A percentile compares a stretch with the other conserved stretches of the same genome.
These are phyloP conservation scores for Apocrypta bakeri DNA, from an alignment of 1,140 invertebrate genomes.

Conservation along the genomic window DNA sequence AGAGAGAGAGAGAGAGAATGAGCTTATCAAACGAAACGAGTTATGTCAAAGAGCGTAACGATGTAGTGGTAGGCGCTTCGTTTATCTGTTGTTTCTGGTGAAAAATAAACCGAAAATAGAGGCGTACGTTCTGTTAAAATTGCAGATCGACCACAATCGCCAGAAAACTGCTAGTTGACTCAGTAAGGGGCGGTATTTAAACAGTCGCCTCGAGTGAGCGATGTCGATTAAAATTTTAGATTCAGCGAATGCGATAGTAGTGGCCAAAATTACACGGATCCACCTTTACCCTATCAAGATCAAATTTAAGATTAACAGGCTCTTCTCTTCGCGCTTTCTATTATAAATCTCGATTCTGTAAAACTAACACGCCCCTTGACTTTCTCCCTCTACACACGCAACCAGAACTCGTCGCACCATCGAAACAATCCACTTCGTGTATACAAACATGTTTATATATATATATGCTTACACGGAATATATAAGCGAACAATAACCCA, in stretches of 20 bases:
- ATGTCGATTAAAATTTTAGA: neutral
- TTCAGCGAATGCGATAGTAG: neutral
- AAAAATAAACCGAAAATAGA: neutral
- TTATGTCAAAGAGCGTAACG: constrained; percentile 32
- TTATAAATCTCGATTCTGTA: neutral
- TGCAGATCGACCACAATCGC: neutral
- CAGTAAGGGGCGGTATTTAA: neutral
- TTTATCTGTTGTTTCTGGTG: neutral
- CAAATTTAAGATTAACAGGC: neutral
- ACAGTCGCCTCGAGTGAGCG: neutral
- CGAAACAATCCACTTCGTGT: neutral
- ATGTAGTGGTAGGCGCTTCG: neutral
- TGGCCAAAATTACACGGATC: neutral
- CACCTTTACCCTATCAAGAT: neutral
- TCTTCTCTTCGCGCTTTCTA: neutral
- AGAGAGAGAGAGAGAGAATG: neutral
- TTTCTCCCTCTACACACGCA: neutral
- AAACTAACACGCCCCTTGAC: neutral
- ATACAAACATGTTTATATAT: neutral
- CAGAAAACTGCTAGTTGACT: too few species aligned
- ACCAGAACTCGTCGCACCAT: neutral
- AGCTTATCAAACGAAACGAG: constrained; percentile 24
- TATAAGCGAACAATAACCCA: too few species aligned
- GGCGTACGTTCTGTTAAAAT: too few species aligned
- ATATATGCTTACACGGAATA: neutral